phyloP scores from a whole-genome alignment of 2,113 vertebrate genomes.

The Pelusios castaneus region DNA sequence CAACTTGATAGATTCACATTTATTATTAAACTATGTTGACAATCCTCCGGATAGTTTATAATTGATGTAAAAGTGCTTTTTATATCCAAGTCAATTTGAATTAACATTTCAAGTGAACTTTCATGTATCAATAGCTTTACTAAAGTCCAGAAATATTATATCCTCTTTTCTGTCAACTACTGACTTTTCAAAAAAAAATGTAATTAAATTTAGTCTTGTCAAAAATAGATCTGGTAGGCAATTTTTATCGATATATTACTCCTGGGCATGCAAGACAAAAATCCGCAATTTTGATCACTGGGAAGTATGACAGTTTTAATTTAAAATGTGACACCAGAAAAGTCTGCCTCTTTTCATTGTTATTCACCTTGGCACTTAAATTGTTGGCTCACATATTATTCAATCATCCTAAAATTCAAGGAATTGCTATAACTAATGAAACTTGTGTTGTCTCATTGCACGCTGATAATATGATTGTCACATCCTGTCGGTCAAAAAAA shows the following conservation, averaged over 20 bases:
- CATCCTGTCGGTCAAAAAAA: neutral
- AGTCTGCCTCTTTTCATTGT: neutral
- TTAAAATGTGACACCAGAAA: neutral
- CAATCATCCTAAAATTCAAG: neutral
- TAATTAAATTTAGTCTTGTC: neutral
- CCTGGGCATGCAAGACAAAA: constrained; percentile 5
- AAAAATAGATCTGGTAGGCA: neutral
- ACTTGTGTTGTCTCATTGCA: neutral
- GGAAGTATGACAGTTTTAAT: neutral
- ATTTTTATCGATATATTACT: neutral
- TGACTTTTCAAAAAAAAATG: constrained; percentile 12
- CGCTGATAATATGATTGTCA: neutral
- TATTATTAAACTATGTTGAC: constrained; percentile 42
- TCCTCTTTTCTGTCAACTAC: constrained; percentile 9
- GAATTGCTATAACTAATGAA: neutral
- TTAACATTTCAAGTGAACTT: constrained; percentile 45
- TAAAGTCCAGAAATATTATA: neutral
- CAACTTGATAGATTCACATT: neutral
- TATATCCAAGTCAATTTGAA: constrained; percentile 42
- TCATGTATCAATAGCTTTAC: neutral
- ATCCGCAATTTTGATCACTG: neutral
- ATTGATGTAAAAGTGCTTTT: neutral
- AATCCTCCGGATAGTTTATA: constrained; percentile 45
- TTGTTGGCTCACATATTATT: neutral
- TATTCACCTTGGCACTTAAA: neutral